These are phyloP conservation scores for Agriotes lineatus DNA, from an alignment of 2,888 invertebrate species.

Conservation along the genomic window DNA sequence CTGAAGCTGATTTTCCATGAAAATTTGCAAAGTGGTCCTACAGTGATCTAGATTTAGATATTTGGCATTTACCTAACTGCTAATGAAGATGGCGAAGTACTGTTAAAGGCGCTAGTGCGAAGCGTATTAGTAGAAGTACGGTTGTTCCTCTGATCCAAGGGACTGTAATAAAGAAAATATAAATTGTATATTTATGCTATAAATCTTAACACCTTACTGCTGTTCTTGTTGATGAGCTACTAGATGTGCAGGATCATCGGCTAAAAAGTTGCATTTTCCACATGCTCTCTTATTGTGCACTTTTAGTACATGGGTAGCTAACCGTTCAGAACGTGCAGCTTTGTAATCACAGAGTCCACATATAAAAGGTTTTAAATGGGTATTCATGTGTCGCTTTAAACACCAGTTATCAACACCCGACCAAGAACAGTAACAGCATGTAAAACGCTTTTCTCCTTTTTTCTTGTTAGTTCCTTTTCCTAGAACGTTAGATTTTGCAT, in stretches of 20 bases:
- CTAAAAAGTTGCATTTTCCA: conserved; percentile 88
- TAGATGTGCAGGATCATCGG: conserved; percentile 85
- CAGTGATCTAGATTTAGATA: too few species aligned
- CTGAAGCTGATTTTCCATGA: too few species aligned
- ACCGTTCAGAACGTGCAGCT: conserved; percentile 90
- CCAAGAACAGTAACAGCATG: conserved; percentile 93
- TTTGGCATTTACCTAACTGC: conserved; percentile 25
- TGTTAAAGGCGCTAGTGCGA: conserved; percentile 59
- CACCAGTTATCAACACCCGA: conserved; percentile 96
- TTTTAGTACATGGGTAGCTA: conserved; percentile 90
- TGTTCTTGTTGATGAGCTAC: conserved; percentile 83
- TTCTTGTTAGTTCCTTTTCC: conserved; percentile 61
- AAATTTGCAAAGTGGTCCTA: too few species aligned
- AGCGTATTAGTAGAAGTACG: conserved; percentile 69
- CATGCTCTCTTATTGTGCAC: conserved; percentile 93
- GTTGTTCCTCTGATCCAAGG: conserved; percentile 73
- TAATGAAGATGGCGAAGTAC: conserved; percentile 23
- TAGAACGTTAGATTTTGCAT: conserved; percentile 50
- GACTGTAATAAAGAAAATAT: too few species aligned
- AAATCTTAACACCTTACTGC: conserved; percentile 71
- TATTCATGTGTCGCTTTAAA: conserved; percentile 90
- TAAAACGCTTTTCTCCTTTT: conserved; percentile 67
- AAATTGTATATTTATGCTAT: conserved; percentile 2
- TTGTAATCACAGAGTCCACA: conserved; percentile 94
- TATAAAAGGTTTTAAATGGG: conserved; percentile 91